Evolutionary conservation across 2,113 vertebrate genomes (phyloP).

Genomic region (Ornithorhynchus anatinus): DNA sequence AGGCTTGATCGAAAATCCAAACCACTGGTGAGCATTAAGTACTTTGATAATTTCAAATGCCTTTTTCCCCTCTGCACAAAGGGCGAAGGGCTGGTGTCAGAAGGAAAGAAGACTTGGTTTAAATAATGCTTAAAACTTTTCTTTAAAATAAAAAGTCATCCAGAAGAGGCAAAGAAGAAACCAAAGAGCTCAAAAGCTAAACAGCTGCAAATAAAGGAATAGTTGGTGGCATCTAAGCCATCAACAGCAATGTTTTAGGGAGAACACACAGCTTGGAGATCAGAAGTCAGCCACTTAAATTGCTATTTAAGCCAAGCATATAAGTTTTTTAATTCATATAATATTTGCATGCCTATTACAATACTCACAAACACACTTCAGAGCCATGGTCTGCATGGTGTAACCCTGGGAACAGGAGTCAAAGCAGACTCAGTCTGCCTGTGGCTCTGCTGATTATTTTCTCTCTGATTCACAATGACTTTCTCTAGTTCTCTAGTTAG

Average conservation of each 20-base stretch:
- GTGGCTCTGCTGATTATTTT: not conserved
- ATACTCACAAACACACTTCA: not conserved
- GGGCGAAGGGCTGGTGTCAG: slow-evolving; percentile 47
- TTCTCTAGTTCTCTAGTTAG: too few relatives aligned
- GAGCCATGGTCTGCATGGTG: not conserved
- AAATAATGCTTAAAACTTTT: slow-evolving; percentile 37
- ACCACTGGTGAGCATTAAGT: slow-evolving; percentile 49
- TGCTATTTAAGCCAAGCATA: slow-evolving; percentile 22
- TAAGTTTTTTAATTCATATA: slow-evolving; percentile 10
- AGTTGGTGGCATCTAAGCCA: slow-evolving; percentile 37
- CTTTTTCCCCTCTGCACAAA: too few relatives aligned
- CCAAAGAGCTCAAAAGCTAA: slow-evolving; percentile 35
- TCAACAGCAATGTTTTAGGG: slow-evolving; percentile 30
- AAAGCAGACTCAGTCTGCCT: fast-evolving
- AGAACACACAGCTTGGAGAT: slow-evolving; percentile 20
- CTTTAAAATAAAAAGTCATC: slow-evolving; percentile 55
- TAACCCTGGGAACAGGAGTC: not conserved
- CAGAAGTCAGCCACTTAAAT: slow-evolving; percentile 29
- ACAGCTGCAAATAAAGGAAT: slow-evolving; percentile 4
- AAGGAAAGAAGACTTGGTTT: slow-evolving; percentile 46
- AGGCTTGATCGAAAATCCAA: slow-evolving; percentile 48
- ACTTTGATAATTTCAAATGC: too few relatives aligned
- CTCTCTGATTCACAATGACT: too few relatives aligned
- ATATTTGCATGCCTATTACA: slow-evolving; percentile 25
- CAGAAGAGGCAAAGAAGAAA: slow-evolving; percentile 44